Base-by-base conservation (phyloP, 2,797 vertebrate genomes). In the Austrolebias charrua region DNA sequence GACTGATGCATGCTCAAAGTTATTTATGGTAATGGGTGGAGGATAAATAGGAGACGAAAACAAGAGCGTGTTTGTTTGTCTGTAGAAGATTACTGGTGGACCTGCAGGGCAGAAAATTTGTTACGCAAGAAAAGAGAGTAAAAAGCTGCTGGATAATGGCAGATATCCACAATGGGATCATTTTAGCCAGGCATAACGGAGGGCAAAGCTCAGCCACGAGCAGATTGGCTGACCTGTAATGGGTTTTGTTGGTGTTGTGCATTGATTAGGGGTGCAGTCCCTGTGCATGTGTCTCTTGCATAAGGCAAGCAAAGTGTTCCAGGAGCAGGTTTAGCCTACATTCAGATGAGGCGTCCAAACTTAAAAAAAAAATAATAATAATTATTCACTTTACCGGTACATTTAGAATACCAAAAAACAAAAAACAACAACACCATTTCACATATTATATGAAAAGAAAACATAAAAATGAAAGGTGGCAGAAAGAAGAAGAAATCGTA, bases 111-210 rank as follows among this genome's bases (percentile, higher is more conserved):
- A 66, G 42, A 44, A 64, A 78, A 72, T 81, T 46, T 74, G 66
- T 52, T 55, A 47, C 15, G 68, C 76, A 69, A 48, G 58, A 65
- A 47, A 44, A 66, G 38, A 60, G 57, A 31, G 73, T 63, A 78
- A 68, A 76, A 73, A 71, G 60, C 45, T 76, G 46, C 63, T 56
- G 55, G 67, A 82, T 85, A 77, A 86, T 72, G 67, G 66, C 64
- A 63, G 73, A 83, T 71, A 76, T 54, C 77, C 81, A 82, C 76
- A 79, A 64, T 75, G 80, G 50, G 65, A 72, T 90, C 89, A 90
- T 91, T 89, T 84, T 89, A 90, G 82, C 28, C 64, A 53, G 63
- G 74, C 76, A 76, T 49, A 79, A 79, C 63, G 72, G 76, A 86
- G 79, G 77, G 84, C 76, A 73, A 74, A 84, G 53, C 83, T 79